These are phyloP conservation scores for Pseudocheirus occidentalis DNA, from an alignment of 2,797 vertebrate genomes.

Conservation along the genomic window DNA sequence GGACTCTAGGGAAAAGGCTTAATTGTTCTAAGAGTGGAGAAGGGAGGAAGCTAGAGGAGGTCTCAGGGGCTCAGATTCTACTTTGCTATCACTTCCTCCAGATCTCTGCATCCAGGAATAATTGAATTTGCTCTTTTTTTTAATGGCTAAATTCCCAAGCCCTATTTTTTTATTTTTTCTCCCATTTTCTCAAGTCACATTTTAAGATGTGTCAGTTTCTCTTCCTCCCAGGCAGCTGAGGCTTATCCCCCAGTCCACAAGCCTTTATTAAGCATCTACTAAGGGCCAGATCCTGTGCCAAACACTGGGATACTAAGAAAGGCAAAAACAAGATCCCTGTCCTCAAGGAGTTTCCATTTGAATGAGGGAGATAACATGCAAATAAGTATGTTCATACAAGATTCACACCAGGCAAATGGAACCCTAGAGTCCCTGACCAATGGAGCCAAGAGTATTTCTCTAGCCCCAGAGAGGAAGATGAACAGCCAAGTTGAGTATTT, in stretches of 20 bases:
- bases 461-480: not conserved
- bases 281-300: not conserved
- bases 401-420: not conserved
- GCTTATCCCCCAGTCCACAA: not conserved
- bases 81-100: not conserved
- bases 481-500: not conserved
- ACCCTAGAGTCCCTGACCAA: not conserved
- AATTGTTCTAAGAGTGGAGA: not conserved
- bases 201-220: not conserved
- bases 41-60: not conserved
- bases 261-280: not conserved
- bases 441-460: not conserved
- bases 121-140: not conserved
- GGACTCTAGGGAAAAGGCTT: not conserved
- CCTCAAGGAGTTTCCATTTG: not conserved
- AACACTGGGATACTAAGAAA: not conserved
- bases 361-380: not conserved
- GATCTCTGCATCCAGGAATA: not conserved
- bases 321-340: not conserved
- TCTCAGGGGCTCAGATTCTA: not conserved
- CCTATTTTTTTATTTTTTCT: not conserved
- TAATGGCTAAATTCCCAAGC: not conserved
- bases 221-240: not conserved
- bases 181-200: not conserved
- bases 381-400: not conserved